These are phyloP conservation scores for Eristalis arbustorum DNA, from an alignment of 2,888 invertebrate species.

Conservation along the genomic window DNA sequence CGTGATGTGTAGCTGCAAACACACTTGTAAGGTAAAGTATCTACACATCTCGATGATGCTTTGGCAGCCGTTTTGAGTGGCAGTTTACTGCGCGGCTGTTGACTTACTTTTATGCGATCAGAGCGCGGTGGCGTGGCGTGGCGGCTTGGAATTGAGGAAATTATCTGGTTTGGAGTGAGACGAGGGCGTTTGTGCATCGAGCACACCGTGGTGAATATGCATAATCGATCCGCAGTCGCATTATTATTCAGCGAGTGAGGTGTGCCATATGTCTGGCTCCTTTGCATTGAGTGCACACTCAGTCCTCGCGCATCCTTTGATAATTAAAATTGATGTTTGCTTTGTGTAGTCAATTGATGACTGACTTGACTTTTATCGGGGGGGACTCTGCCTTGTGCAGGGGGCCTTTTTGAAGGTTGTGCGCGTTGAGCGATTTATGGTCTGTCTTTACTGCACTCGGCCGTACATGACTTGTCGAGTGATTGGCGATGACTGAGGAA, in stretches of 20 bases:
- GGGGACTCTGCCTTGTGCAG: background rate
- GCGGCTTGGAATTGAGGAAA: constrained; percentile 15
- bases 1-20: constrained; percentile 16
- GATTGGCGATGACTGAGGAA: background rate
- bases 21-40: constrained; percentile 16
- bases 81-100: constrained; percentile 3
- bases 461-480: background rate
- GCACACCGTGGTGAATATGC: constrained; percentile 18
- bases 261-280: background rate
- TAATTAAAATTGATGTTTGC: constrained; percentile 11
- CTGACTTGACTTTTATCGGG: background rate
- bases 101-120: constrained; percentile 24
- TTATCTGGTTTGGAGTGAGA: constrained; percentile 28
- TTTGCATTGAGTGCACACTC: constrained; percentile 18
- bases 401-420: background rate
- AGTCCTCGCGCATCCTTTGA: constrained; percentile 11
- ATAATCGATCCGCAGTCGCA: constrained; percentile 13
- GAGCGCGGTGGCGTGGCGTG: no score
- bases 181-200: constrained; percentile 17
- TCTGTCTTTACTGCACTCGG: background rate
- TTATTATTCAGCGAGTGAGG: constrained; percentile 20
- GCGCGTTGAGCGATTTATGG: background rate
- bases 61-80: constrained; percentile 17
- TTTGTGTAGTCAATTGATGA: background rate
- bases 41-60: constrained; percentile 1